Percentiles rank a stretch among this genome's conserved stretches.
These are phyloP conservation scores for Drosophila macrospina DNA, from an alignment of 2,888 invertebrate species.

Conservation along the genomic window DNA sequence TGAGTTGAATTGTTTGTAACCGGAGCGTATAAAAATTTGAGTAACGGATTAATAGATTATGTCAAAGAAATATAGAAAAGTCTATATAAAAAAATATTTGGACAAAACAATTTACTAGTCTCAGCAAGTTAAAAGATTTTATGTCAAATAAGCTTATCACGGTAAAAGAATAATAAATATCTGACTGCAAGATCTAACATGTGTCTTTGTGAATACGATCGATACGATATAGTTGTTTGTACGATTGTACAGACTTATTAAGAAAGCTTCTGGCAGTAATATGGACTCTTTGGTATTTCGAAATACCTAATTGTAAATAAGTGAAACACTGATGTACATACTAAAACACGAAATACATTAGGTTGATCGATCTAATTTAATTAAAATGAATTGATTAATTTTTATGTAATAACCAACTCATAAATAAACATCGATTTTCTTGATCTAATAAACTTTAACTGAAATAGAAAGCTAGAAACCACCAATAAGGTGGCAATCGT, in stretches of 20 bases:
- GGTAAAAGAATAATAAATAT: background rate
- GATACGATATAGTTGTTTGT: conserved; percentile 22
- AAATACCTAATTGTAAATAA: conserved; percentile 78
- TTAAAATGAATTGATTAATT: conserved; percentile 23
- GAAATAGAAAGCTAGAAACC: conserved; percentile 55
- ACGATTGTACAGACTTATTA: conserved; percentile 83
- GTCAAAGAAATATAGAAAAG: too few relatives aligned
- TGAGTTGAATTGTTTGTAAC: too few relatives aligned
- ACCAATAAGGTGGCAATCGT: conserved; percentile 53
- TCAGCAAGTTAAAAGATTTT: too few relatives aligned
- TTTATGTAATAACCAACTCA: conserved; percentile 53
- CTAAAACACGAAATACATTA: conserved; percentile 53
- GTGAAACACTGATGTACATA: conserved; percentile 52
- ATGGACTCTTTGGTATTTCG: conserved; percentile 85
- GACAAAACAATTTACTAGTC: too few relatives aligned
- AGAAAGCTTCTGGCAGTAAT: conserved; percentile 85
- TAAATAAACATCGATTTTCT: conserved; percentile 54
- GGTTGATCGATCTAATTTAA: conserved; percentile 21
- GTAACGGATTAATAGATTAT: too few relatives aligned
- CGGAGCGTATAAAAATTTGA: too few relatives aligned
- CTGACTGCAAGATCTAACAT: conserved; percentile 12
- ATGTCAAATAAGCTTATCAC: too few relatives aligned
- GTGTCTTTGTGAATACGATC: conserved; percentile 14
- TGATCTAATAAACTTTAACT: conserved; percentile 51
- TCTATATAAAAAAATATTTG: too few relatives aligned